Evolutionary conservation across 2,888 invertebrate genomes (phyloP).

Genomic region (Ochropacha duplaris): DNA sequence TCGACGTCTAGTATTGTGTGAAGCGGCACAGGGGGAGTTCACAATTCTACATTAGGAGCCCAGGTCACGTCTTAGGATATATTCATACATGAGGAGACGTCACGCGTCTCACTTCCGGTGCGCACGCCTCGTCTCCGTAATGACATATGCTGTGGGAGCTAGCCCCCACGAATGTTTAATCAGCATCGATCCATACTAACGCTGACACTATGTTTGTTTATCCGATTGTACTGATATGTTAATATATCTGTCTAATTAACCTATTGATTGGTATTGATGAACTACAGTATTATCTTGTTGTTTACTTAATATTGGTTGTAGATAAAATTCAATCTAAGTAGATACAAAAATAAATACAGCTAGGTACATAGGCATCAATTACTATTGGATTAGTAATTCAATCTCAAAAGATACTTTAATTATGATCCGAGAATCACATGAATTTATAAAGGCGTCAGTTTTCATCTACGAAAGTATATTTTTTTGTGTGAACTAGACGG

Average conservation of each 20-base stretch:
- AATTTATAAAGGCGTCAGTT: conserved; percentile 27
- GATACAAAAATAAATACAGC: too few relatives aligned
- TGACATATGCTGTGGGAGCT: conserved; percentile 45
- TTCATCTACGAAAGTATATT: conserved; percentile 27
- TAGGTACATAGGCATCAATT: too few relatives aligned
- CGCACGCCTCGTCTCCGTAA: conserved; percentile 49
- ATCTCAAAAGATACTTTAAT: not conserved
- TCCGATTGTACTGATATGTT: conserved; percentile 8
- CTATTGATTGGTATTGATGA: conserved; percentile 9
- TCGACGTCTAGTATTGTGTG: conserved; percentile 26
- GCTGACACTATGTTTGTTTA: conserved; percentile 20
- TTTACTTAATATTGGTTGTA: not conserved
- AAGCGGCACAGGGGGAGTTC: conserved; percentile 37
- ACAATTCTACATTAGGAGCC: conserved; percentile 48
- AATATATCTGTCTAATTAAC: conserved; percentile 8
- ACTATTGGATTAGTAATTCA: not conserved
- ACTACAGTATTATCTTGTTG: conserved; percentile 5
- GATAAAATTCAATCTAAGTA: not conserved
- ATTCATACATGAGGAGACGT: conserved; percentile 57
- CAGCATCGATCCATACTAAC: conserved; percentile 34
- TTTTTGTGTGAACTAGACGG: conserved; percentile 14
- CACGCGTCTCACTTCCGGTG: conserved; percentile 75
- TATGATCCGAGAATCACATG: not conserved
- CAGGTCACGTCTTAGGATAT: conserved; percentile 68
- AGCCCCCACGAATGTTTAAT: conserved; percentile 30